Percentiles rank a stretch among this genome's conserved stretches.
phyloP scores from a whole-genome alignment of 2,888 invertebrate genomes.

The Koerneria pararmatus region DNA sequence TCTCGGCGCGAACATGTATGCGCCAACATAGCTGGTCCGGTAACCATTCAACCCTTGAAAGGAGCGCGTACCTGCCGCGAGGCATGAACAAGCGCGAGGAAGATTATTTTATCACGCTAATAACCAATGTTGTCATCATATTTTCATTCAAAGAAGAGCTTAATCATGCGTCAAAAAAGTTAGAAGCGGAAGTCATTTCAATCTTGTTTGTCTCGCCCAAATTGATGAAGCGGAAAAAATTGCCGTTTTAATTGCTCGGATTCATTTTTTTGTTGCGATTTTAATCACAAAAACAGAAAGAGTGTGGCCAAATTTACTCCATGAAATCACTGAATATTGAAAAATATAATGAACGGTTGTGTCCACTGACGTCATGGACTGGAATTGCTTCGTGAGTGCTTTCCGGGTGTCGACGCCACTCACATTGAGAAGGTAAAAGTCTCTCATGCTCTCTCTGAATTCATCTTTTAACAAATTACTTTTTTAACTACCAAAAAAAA shows the following conservation, averaged over 20 bases:
- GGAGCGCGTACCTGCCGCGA: no score
- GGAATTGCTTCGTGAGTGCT: constrained; percentile 77
- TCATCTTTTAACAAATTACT: no score
- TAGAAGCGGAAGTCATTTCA: no score
- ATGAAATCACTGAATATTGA: neutral
- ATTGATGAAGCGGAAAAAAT: neutral
- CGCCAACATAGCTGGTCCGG: no score
- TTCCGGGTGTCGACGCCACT: constrained; percentile 88
- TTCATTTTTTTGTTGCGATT: neutral
- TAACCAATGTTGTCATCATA: no score
- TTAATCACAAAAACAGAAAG: neutral
- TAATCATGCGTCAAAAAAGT: no score
- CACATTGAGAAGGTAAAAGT: constrained; percentile 87
- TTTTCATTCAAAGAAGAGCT: no score
- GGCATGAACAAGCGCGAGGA: no score
- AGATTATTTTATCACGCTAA: no score
- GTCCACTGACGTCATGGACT: constrained; percentile 32
- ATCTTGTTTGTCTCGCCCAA: neutral
- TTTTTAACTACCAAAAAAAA: no score
- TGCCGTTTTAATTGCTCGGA: neutral
- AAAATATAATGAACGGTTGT: neutral
- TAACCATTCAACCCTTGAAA: no score
- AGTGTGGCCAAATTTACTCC: neutral
- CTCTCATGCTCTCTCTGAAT: constrained; percentile 65
- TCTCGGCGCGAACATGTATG: no score